A percentile compares a stretch with the other conserved stretches of the same genome.
Evolutionary conservation across 2,888 invertebrate genomes (phyloP).

Genomic region (Perizoma flavofasciatum): DNA sequence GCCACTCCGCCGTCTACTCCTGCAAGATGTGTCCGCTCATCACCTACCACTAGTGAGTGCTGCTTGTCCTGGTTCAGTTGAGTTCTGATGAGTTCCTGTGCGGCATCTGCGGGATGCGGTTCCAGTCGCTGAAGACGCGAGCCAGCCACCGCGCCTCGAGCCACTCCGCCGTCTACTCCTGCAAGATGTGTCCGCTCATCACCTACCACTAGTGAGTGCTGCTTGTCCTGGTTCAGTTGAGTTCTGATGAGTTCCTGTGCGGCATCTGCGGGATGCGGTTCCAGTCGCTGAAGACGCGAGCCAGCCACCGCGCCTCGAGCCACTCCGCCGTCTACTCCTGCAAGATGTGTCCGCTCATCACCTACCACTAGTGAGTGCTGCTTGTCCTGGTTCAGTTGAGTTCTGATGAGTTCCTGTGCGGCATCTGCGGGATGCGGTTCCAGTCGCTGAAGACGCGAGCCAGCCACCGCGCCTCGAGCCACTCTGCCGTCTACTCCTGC

Average conservation of each 20-base stretch:
- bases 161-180: constrained; percentile 26
- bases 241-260: constrained; percentile 6
- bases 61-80: no score
- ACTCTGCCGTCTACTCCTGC: constrained; percentile 26
- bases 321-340: constrained; percentile 27
- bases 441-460: constrained; percentile 27
- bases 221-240: no score
- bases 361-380: constrained; percentile 25
- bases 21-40: constrained; percentile 26
- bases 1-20: constrained; percentile 24
- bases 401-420: constrained; percentile 11
- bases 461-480: constrained; percentile 18
- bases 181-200: constrained; percentile 25
- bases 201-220: constrained; percentile 26
- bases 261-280: constrained; percentile 28
- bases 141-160: constrained; percentile 19
- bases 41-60: constrained; percentile 26
- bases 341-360: constrained; percentile 24
- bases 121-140: constrained; percentile 27
- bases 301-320: constrained; percentile 17
- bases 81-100: constrained; percentile 6
- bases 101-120: constrained; percentile 27
- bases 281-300: constrained; percentile 27
- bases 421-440: constrained; percentile 28
- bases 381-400: no score